Evolutionary conservation across 2,797 vertebrate species (phyloP).

Genomic region (Anabacerthia variegaticeps): DNA sequence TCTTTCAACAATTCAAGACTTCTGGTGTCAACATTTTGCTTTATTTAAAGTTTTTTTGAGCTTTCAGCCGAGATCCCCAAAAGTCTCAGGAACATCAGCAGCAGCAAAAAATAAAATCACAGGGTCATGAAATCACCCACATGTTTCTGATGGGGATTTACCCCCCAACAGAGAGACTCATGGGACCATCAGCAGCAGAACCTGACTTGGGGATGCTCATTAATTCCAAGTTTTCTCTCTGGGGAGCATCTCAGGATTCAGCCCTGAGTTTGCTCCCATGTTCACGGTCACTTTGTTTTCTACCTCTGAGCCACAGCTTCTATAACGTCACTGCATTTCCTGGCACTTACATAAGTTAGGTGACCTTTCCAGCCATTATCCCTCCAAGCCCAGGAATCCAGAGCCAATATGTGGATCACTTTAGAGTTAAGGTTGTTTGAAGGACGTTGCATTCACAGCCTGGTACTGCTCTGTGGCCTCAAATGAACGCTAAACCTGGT

Average conservation of each 20-base stretch:
- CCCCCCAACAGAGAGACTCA: background rate
- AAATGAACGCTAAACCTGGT: background rate
- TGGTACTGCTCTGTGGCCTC: background rate
- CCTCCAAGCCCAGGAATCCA: background rate
- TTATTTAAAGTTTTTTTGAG: background rate
- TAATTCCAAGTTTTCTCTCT: background rate
- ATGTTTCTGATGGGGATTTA: rapidly evolving
- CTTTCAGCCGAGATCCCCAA: background rate
- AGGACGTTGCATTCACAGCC: background rate
- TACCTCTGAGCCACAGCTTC: background rate
- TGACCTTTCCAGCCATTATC: background rate
- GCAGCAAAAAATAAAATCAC: background rate
- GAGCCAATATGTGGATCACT: background rate
- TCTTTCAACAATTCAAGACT: background rate
- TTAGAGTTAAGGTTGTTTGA: background rate
- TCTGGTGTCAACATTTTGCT: background rate
- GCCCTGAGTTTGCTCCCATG: rapidly evolving
- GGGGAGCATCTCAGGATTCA: background rate
- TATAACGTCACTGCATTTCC: background rate
- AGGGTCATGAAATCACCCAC: background rate
- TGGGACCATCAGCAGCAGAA: rapidly evolving
- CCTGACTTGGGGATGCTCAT: background rate
- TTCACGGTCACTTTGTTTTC: background rate
- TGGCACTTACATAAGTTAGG: background rate
- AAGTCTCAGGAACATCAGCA: background rate